Evolutionary conservation across 2,797 vertebrate genomes (phyloP).

Genomic region (Parambassis ranga): DNA sequence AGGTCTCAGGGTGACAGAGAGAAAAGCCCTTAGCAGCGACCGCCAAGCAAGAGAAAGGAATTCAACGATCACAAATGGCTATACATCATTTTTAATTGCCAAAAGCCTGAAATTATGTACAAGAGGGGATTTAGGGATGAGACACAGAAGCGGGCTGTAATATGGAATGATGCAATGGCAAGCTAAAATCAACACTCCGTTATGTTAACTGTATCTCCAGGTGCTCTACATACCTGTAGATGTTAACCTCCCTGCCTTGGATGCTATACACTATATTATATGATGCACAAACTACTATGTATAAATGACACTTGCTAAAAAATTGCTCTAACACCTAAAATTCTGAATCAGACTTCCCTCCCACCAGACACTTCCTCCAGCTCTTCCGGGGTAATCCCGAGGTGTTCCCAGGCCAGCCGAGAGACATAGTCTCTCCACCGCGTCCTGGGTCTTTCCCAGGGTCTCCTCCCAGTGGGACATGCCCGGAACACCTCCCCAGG

Average conservation of each 20-base stretch:
- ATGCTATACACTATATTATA: constrained; percentile 1
- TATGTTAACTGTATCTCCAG: constrained; percentile 37
- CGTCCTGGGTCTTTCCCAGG: too few species aligned
- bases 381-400: too few species aligned
- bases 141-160: constrained; percentile 25
- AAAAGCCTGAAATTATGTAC: constrained; percentile 48
- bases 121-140: constrained; percentile 41
- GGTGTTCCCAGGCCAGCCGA: too few species aligned
- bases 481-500: too few species aligned
- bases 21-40: constrained; percentile 39
- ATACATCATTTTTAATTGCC: constrained; percentile 58
- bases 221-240: neutral
- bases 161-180: constrained; percentile 19
- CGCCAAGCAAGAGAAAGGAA: constrained; percentile 28
- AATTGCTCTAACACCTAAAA: neutral
- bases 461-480: too few species aligned
- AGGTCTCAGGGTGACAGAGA: constrained; percentile 43
- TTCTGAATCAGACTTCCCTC: too few species aligned
- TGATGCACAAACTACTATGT: neutral
- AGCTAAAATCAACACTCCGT: constrained; percentile 40
- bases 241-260: constrained; percentile 1
- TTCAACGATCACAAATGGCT: constrained; percentile 44
- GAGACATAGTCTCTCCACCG: too few species aligned
- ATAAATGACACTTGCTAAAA: neutral
- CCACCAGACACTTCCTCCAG: too few species aligned